These are phyloP conservation scores for Drosophila suzukii DNA, from an alignment of 1,140 invertebrate genomes.

Conservation along the genomic window DNA sequence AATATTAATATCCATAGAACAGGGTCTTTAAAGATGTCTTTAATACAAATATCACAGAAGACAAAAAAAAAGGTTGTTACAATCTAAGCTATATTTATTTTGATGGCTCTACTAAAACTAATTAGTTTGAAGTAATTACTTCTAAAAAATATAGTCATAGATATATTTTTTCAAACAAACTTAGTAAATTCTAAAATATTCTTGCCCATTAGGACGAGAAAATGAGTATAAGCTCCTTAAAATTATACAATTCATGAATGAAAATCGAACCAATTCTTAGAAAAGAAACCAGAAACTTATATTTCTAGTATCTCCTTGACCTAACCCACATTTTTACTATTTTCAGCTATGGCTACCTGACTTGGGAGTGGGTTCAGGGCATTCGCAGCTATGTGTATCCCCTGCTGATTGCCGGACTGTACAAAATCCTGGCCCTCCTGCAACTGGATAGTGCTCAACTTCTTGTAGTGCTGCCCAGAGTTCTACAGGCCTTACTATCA, in stretches of 20 bases:
- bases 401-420: conserved; percentile 88
- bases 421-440: conserved; percentile 87
- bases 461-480: conserved; percentile 89
- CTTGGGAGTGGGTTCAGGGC: conserved; percentile 95
- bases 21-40: too few species aligned
- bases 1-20: neutral
- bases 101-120: too few species aligned
- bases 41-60: too few species aligned
- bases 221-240: neutral
- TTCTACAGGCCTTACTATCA: conserved; percentile 92
- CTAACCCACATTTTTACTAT: neutral
- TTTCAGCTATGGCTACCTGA: conserved; percentile 91
- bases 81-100: too few species aligned
- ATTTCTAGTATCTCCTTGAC: neutral
- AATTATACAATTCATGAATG: too few species aligned
- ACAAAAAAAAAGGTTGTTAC: too few species aligned
- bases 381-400: conserved; percentile 94
- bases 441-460: conserved; percentile 87
- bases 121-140: too few species aligned
- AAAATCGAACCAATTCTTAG: neutral
- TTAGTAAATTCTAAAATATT: too few species aligned
- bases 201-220: too few species aligned
- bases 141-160: too few species aligned
- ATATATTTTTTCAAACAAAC: too few species aligned
- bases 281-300: neutral